These are phyloP conservation scores for Uromys caudimaculatus DNA, from an alignment of 2,797 vertebrate species.

Conservation along the genomic window DNA sequence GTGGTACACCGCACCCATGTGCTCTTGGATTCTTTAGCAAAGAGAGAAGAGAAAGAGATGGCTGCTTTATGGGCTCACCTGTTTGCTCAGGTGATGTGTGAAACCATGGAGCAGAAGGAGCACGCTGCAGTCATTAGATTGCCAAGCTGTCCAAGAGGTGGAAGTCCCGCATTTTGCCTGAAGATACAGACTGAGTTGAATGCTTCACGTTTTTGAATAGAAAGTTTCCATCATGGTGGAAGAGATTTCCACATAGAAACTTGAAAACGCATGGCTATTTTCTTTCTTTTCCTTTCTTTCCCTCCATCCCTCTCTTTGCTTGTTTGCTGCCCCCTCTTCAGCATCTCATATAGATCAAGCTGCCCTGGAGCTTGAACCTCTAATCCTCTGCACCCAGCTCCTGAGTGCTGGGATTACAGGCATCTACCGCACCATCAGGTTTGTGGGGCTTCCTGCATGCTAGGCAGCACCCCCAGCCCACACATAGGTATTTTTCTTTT, in stretches of 20 bases:
- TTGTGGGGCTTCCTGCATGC: background rate
- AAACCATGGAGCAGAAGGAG: background rate
- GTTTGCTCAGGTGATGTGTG: background rate
- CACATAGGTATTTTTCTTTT: background rate
- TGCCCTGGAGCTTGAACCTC: background rate
- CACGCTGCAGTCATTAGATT: background rate
- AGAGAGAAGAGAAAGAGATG: background rate
- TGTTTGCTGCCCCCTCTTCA: background rate
- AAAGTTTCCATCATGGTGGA: background rate
- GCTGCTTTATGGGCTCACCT: background rate
- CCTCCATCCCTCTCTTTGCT: background rate
- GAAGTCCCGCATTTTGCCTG: background rate
- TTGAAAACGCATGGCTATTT: background rate
- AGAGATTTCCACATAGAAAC: background rate
- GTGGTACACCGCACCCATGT: background rate
- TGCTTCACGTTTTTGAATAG: background rate
- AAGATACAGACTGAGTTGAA: background rate
- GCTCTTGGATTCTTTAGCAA: background rate
- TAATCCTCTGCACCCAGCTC: background rate
- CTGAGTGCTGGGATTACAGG: background rate
- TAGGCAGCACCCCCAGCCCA: background rate
- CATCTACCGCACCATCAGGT: background rate
- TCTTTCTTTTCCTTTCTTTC: background rate
- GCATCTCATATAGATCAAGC: background rate
- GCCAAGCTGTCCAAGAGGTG: background rate